Conservation (phyloP, 64 coral and sea anemone species). For the Actinia equina region DNA sequence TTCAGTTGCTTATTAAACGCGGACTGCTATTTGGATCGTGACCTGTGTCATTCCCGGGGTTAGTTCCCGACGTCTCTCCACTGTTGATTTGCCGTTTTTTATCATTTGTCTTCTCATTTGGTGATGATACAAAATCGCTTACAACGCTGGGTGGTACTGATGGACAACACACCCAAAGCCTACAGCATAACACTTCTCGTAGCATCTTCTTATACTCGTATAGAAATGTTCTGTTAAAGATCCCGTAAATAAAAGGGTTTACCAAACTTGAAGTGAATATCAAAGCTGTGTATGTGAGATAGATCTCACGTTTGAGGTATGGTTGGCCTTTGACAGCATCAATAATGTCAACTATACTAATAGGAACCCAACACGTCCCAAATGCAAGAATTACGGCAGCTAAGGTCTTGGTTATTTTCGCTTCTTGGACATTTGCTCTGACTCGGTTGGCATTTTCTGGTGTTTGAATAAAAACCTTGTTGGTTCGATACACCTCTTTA, state of each 20-base stretch:
- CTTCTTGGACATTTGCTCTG: constrained; percentile 32
- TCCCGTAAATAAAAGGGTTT: constrained; percentile 64
- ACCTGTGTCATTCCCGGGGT: neutral
- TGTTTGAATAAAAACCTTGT: constrained; percentile 26
- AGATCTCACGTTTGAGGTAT: constrained; percentile 39
- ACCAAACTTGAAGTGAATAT: constrained; percentile 41
- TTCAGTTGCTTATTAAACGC: neutral
- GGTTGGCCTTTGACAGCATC: constrained; percentile 36
- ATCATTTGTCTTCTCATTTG: neutral
- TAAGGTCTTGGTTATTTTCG: constrained; percentile 40
- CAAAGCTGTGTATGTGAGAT: constrained; percentile 49
- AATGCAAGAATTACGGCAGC: constrained; percentile 37
- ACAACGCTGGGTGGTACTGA: neutral
- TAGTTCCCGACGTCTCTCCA: neutral
- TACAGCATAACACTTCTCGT: neutral
- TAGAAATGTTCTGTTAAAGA: constrained; percentile 45
- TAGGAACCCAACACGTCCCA: constrained; percentile 55
- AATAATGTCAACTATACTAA: constrained; percentile 38
- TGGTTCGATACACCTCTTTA: neutral
- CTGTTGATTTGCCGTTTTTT: neutral
- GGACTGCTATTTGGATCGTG: neutral
- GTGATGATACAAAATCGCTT: neutral
- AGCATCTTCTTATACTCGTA: constrained; percentile 43
- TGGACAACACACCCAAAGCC: neutral
- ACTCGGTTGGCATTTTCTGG: constrained; percentile 1